Evolutionary conservation across 1,140 invertebrate genomes (phyloP).

Genomic region (Zaprionus nigranus): DNA sequence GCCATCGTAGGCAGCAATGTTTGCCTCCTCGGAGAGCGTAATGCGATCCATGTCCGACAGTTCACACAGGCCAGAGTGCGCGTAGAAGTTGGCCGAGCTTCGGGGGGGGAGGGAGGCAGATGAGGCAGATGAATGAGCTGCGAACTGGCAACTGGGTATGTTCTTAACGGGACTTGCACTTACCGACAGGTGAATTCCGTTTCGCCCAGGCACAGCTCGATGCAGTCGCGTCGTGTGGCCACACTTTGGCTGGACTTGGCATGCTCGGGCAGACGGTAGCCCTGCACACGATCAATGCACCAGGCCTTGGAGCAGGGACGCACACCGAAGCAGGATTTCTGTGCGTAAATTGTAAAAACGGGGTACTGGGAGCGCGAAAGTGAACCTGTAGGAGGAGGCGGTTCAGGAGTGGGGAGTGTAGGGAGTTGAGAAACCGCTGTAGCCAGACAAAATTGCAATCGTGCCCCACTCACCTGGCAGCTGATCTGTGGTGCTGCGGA

Average conservation of each 20-base stretch:
- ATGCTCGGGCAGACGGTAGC: conserved; percentile 91
- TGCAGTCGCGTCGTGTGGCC: conserved; percentile 92
- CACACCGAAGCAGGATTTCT: conserved; percentile 95
- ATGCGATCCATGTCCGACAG: conserved; percentile 95
- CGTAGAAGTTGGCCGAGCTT: conserved; percentile 96
- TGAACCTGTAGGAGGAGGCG: conserved; percentile 87
- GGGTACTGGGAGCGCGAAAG: conserved; percentile 96
- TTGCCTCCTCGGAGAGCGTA: conserved; percentile 91
- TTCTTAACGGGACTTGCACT: conserved; percentile 82
- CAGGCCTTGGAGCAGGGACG: conserved; percentile 95
- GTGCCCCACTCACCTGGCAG: conserved; percentile 90
- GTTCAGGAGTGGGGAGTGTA: conserved; percentile 57
- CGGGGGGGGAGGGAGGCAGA: too few relatives aligned
- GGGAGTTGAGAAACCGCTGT: conserved; percentile 47
- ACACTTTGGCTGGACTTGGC: conserved; percentile 90
- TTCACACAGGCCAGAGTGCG: conserved; percentile 93
- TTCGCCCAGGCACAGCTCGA: conserved; percentile 94
- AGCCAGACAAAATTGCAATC: conserved; percentile 41
- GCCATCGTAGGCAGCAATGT: conserved; percentile 90
- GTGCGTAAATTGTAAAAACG: conserved; percentile 97
- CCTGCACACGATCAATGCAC: conserved; percentile 96
- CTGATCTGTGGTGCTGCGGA: conserved; percentile 92
- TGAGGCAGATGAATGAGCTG: conserved; percentile 40
- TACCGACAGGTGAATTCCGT: conserved; percentile 95
- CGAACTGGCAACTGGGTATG: conserved; percentile 44